Evolutionary conservation across 2,888 invertebrate species (phyloP).

Genomic region (Drosophila monieri): DNA sequence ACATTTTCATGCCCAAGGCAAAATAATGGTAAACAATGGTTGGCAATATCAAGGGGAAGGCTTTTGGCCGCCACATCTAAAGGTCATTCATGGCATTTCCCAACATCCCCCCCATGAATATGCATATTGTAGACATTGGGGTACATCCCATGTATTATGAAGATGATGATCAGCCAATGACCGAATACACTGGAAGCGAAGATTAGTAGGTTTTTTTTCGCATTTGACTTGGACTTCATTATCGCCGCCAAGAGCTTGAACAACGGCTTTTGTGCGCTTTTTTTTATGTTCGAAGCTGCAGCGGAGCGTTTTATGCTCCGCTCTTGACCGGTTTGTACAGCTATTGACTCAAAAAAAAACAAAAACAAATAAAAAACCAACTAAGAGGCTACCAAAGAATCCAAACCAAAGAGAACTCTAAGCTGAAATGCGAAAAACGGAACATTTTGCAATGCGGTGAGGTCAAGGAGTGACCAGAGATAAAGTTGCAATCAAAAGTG

Average conservation of each 20-base stretch:
- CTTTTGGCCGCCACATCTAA: slow-evolving; percentile 35
- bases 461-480: slow-evolving; percentile 63
- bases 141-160: slow-evolving; percentile 14
- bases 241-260: slow-evolving; percentile 23
- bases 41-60: slow-evolving; percentile 67
- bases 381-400: slow-evolving; percentile 42
- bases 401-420: slow-evolving; percentile 11
- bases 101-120: slow-evolving; percentile 40
- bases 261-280: slow-evolving; percentile 54
- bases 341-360: slow-evolving; percentile 48
- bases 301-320: slow-evolving; percentile 55
- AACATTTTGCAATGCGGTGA: slow-evolving; percentile 68
- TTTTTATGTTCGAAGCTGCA: slow-evolving; percentile 47
- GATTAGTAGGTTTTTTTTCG: slow-evolving; percentile 25
- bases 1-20: slow-evolving; percentile 34
- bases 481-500: slow-evolving; percentile 45
- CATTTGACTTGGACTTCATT: slow-evolving; percentile 41
- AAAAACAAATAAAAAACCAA: slow-evolving; percentile 16
- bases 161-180: slow-evolving; percentile 47
- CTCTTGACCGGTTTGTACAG: slow-evolving; percentile 77
- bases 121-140: slow-evolving; percentile 26
- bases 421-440: slow-evolving; percentile 49
- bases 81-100: slow-evolving; percentile 66
- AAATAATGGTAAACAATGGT: slow-evolving; percentile 58
- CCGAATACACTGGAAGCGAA: slow-evolving; percentile 41